Percentiles rank a stretch among this genome's conserved stretches.
Conservation (phyloP, 2,797 vertebrate species). For the Coranthus polyacanthus region DNA sequence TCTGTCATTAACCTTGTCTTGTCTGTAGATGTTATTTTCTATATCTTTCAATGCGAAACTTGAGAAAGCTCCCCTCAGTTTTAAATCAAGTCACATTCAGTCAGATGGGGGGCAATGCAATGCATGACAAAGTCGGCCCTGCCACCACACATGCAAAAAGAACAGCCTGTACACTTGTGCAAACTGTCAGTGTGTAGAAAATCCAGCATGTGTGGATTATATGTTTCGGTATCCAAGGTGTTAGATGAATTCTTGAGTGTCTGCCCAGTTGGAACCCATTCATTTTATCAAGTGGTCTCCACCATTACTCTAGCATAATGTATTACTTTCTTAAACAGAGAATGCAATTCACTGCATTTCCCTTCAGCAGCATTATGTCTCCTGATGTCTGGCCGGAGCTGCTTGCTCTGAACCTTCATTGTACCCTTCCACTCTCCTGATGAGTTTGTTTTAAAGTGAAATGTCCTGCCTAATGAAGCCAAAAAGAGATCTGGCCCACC, state of each 20-base stretch:
- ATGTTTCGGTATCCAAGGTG: slow-evolving; percentile 15
- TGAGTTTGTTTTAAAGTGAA: slow-evolving; percentile 31
- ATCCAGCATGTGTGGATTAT: slow-evolving; percentile 8
- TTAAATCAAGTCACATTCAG: slow-evolving; percentile 19
- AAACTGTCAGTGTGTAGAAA: slow-evolving; percentile 28
- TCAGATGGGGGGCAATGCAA: slow-evolving; percentile 1
- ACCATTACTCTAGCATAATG: slow-evolving; percentile 39
- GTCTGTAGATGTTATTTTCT: too few relatives aligned
- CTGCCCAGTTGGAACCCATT: slow-evolving; percentile 42
- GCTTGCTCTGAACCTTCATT: background rate
- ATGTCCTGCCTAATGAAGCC: slow-evolving; percentile 4
- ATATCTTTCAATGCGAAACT: too few relatives aligned
- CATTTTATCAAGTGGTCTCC: slow-evolving; percentile 55
- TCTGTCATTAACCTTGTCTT: too few relatives aligned
- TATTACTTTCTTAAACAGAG: slow-evolving; percentile 47
- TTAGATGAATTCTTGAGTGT: slow-evolving; percentile 26
- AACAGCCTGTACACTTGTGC: slow-evolving; percentile 14
- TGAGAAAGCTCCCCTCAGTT: background rate
- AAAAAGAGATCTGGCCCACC: slow-evolving; percentile 66
- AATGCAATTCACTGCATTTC: slow-evolving; percentile 22
- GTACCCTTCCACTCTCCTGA: slow-evolving; percentile 24
- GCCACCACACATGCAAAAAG: slow-evolving; percentile 20
- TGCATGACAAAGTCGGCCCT: slow-evolving; percentile 31
- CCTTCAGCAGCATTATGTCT: slow-evolving; percentile 36
- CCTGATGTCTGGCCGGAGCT: slow-evolving; percentile 12